Base-by-base conservation (phyloP, 2,113 vertebrate species). In the Scophthalmus maximus region DNA sequence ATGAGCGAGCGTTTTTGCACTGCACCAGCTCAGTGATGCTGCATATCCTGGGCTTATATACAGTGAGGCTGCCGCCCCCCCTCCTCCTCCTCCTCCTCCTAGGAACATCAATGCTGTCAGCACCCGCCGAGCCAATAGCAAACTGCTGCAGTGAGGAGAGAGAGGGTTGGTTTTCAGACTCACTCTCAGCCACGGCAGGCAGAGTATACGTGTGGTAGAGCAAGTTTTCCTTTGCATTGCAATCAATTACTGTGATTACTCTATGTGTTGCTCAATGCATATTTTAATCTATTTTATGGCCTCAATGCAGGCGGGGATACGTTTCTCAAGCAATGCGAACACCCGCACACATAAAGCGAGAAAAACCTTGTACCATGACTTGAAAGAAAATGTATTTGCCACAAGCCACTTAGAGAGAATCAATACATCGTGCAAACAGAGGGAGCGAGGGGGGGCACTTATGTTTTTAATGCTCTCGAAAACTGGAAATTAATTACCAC, bases 1-100 rank as follows among this genome's bases (percentile, higher is more conserved):
- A 89, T 90, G 93, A 91, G 91, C 81, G 73, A 83, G 93, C 79
- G 86, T 73, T 84, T 87, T 87, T 86, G 78, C 92, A 93, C 93
- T 95, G 94, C 94, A 92, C 93, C 93, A 94, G 91, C 89, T 91
- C 91, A 81, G 85, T 90, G 92, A 92, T 93, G 87, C 93, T 93
- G 93, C 94, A 92, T 88, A 92, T 89, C 89, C 74, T 14, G 6
- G 70, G 58, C 84, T 92, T 93, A 91, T 94, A 95, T 93, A 93
- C 25, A 70, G 74, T 30, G 46, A 70, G 67, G 58, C 78, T 59
- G 36, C 78, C 18, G 56, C 53, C 71, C 63, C 53, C 26, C 5
- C 50, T 17, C 79, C 23, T 51, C 49, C 68, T 25, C 62, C 53
- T 74, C 79, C 70, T 18, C 69, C 73, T 27, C 53, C 68, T 14